A percentile compares a stretch with the other conserved stretches of the same genome.
Evolutionary conservation across 2,888 invertebrate genomes (phyloP).

Genomic region (Aleiodes alternator): DNA sequence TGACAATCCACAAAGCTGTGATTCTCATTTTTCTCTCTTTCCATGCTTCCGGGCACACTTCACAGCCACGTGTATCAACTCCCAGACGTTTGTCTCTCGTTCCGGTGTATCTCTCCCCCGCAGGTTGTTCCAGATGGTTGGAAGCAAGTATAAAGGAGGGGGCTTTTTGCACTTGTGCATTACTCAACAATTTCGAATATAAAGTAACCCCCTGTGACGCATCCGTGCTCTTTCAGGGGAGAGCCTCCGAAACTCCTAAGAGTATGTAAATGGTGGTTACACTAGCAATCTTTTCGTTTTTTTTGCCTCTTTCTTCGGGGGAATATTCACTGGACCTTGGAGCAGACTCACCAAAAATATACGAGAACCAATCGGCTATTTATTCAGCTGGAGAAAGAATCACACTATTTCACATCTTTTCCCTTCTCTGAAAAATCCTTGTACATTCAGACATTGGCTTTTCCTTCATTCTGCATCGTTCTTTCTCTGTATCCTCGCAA

Average conservation of each 20-base stretch:
- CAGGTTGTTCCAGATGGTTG: slow-evolving; percentile 24
- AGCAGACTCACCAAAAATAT: slow-evolving; percentile 52
- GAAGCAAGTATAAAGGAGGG: slow-evolving; percentile 28
- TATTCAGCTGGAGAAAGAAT: slow-evolving; percentile 56
- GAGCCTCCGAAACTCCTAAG: not conserved
- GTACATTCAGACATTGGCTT: slow-evolving; percentile 10
- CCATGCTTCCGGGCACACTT: slow-evolving; percentile 23
- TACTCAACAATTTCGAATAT: slow-evolving; percentile 65
- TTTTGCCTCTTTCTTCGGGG: not conserved
- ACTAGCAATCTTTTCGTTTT: no score
- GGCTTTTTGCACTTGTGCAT: slow-evolving; percentile 54
- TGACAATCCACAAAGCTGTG: slow-evolving; percentile 36
- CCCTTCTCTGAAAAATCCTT: slow-evolving; percentile 15
- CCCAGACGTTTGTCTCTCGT: slow-evolving; percentile 29
- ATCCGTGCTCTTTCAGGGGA: slow-evolving; percentile 4
- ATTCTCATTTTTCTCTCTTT: slow-evolving; percentile 12
- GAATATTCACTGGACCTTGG: slow-evolving; percentile 49
- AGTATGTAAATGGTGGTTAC: slow-evolving; percentile 14
- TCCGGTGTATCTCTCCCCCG: slow-evolving; percentile 14
- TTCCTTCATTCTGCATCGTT: slow-evolving; percentile 35
- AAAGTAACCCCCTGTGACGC: slow-evolving; percentile 60
- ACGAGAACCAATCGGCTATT: slow-evolving; percentile 56
- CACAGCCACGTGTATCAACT: slow-evolving; percentile 31
- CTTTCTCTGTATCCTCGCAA: slow-evolving; percentile 48
- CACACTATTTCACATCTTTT: slow-evolving; percentile 8